Conservation (phyloP, 2,113 vertebrate genomes). For the Tachycineta bicolor region DNA sequence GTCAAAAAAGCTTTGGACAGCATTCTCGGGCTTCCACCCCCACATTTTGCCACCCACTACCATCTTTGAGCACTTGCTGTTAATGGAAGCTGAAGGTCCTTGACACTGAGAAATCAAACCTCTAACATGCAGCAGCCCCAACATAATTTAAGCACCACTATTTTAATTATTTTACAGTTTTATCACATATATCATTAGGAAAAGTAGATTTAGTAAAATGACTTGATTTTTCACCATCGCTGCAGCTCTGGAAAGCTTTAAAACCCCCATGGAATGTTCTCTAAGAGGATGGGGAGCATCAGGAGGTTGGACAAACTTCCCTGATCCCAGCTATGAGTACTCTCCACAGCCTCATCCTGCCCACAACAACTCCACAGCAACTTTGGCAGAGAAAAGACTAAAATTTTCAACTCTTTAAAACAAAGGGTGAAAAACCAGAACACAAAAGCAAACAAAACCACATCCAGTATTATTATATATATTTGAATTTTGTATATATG, state of each 20-base stretch:
- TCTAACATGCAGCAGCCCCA: neutral
- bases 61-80: neutral
- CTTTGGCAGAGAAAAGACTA: neutral
- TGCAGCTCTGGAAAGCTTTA: neutral
- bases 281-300: neutral
- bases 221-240: neutral
- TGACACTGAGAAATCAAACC: neutral
- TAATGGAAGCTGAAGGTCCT: neutral
- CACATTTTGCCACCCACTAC: neutral
- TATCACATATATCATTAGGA: neutral
- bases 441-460: neutral
- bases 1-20: neutral
- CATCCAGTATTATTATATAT: neutral
- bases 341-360: neutral
- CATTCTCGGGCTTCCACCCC: neutral
- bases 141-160: neutral
- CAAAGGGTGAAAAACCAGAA: rapidly evolving
- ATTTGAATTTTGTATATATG: neutral
- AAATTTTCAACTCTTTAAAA: neutral
- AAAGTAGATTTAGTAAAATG: neutral
- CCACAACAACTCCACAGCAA: too few species aligned
- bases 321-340: neutral
- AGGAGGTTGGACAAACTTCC: neutral
- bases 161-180: neutral
- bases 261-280: neutral